Percentiles rank a stretch among this genome's conserved stretches.
Evolutionary conservation across 2,888 invertebrate genomes (phyloP).

Genomic region (Asteroscopus sphinx): DNA sequence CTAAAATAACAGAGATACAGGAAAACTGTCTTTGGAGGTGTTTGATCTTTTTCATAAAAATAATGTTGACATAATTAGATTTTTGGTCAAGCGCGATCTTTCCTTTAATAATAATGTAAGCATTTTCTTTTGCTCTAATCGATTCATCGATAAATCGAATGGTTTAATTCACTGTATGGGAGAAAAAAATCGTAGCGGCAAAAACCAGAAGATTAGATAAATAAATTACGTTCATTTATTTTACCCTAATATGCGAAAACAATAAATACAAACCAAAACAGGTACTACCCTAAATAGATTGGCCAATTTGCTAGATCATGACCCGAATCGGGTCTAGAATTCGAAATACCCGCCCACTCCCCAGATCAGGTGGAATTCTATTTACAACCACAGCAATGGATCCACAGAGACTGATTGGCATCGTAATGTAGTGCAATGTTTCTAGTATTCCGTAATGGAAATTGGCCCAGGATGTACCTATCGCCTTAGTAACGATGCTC

Average conservation of each 20-base stretch:
- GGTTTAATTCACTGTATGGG: too few species aligned
- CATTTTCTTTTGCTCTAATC: too few species aligned
- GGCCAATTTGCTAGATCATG: slow-evolving; percentile 5
- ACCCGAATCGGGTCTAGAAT: slow-evolving; percentile 13
- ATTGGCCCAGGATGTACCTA: slow-evolving; percentile 3
- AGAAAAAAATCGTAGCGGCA: too few species aligned
- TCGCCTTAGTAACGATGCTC: slow-evolving; percentile 5
- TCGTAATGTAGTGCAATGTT: slow-evolving; percentile 25
- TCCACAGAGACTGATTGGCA: slow-evolving; percentile 20
- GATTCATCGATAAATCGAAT: too few species aligned
- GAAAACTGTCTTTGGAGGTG: too few species aligned
- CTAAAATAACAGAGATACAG: too few species aligned
- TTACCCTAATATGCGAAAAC: not conserved
- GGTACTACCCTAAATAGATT: not conserved
- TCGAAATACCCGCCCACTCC: slow-evolving; percentile 4
- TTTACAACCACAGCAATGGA: slow-evolving; percentile 15
- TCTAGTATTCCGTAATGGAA: slow-evolving; percentile 5
- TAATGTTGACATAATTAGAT: too few species aligned
- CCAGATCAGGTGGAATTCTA: slow-evolving; percentile 17
- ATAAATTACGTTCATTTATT: too few species aligned
- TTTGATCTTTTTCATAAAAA: too few species aligned
- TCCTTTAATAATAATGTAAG: too few species aligned
- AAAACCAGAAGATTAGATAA: too few species aligned
- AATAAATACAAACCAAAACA: not conserved
- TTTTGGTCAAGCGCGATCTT: too few species aligned